Base-by-base conservation (phyloP, 1,140 invertebrate species). In the Drosophila tropicalis region DNA sequence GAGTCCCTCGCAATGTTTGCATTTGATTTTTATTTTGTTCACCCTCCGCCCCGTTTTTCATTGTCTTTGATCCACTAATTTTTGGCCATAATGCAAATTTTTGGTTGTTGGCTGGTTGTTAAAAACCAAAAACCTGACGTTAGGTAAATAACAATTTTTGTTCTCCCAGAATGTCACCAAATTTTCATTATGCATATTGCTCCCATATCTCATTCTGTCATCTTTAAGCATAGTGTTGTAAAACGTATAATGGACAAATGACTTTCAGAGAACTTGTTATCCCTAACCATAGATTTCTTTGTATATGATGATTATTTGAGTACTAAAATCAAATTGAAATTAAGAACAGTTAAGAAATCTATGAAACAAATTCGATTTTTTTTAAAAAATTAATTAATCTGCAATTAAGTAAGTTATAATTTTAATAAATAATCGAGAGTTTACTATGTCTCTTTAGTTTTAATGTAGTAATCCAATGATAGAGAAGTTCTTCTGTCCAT, bases 161-260 rank as follows among this genome's bases (percentile, higher is more conserved):
- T 36, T 34, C 12, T 34, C 10, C 9, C 25, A 17, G 13, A 32
- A 15, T 57, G 34, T 6, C 55, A 61, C 55, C 47, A 51, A 77
- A 69, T 70, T 74, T 70, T 77, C 62, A 77, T 74, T 74, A 77
- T 77, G 71, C 71, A 74, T 77, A 66, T 74, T 62, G 64, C 47
- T 41, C 29, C 64, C 57, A 51, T 51, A 19, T 51, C 44, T 22
- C 9, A 5, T 6, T 22, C 10, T 10, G 2, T 22, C 44, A 10
- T 22, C 17, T 15, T 15, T 15, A 6, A 12, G 44, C 9, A 12
- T 51, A 51, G 44, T 19, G 17, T 51, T 22, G 17, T 22, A 9
- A 47, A 17, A 47, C 17, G 44, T 19, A 44, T 5, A 47, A 47
- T 9, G 2, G 19, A 47, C 7, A 9, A 22, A 51, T 9, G 19